Conservation (phyloP, 2,797 vertebrate species). For the Pipistrellus pygmaeus region DNA sequence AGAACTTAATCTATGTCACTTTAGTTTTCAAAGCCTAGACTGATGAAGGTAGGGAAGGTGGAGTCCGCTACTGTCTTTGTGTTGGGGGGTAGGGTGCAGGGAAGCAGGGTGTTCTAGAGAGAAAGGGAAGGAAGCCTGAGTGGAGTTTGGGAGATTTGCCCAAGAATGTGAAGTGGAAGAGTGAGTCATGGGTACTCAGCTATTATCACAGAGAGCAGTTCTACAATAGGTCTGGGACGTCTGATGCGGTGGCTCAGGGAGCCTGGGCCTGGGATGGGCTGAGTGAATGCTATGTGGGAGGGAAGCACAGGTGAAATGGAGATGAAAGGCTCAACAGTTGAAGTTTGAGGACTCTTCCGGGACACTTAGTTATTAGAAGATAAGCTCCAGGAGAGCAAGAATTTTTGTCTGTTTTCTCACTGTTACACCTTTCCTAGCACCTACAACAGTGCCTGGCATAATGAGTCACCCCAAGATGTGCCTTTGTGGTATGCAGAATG, state of each 20-base stretch:
- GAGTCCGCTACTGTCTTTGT: neutral
- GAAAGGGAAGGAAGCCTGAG: neutral
- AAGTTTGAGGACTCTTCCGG: neutral
- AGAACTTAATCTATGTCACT: neutral
- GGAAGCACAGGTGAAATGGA: neutral
- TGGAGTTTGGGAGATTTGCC: neutral
- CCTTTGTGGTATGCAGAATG: neutral
- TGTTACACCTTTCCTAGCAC: neutral
- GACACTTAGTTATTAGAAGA: neutral
- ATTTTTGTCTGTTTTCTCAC: neutral
- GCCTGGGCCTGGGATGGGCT: neutral
- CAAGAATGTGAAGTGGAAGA: neutral
- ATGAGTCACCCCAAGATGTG: neutral
- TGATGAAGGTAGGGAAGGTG: neutral
- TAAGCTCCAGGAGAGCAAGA: neutral
- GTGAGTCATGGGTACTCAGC: neutral
- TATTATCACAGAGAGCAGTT: neutral
- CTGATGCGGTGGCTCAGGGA: no score
- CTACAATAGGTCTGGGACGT: neutral
- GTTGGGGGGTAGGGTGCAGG: accelerated
- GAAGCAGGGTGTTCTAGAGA: neutral
- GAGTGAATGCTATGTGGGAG: neutral
- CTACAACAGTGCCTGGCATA: neutral
- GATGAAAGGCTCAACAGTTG: neutral
- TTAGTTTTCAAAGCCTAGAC: neutral